These are phyloP conservation scores for Euthynnus affinis DNA, from an alignment of 2,797 vertebrate genomes.

Conservation along the genomic window DNA sequence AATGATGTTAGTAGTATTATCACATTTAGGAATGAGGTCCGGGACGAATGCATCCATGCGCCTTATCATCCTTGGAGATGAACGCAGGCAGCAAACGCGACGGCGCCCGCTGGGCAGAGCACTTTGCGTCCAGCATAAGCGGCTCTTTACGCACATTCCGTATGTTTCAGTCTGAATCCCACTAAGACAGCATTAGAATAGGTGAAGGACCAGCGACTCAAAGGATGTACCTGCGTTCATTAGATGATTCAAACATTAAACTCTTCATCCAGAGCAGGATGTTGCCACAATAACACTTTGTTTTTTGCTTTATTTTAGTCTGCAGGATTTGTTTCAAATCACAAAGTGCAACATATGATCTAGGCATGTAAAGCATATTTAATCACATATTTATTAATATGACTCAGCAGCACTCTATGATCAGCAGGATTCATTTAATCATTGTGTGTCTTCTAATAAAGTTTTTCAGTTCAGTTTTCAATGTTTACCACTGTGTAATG, in stretches of 20 bases:
- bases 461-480: constrained; percentile 5
- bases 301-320: background rate
- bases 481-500: background rate
- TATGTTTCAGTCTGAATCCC: constrained; percentile 76
- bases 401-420: constrained; percentile 71
- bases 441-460: constrained; percentile 27
- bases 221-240: constrained; percentile 46
- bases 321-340: constrained; percentile 4
- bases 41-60: constrained; percentile 75
- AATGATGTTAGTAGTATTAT: constrained; percentile 65
- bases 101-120: constrained; percentile 84
- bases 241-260: constrained; percentile 16
- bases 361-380: constrained; percentile 33
- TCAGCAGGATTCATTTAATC: constrained; percentile 40
- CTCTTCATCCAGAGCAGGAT: background rate
- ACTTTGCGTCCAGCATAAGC: constrained; percentile 79
- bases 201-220: constrained; percentile 44
- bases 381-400: constrained; percentile 65
- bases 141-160: constrained; percentile 83
- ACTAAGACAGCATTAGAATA: constrained; percentile 62
- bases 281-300: background rate
- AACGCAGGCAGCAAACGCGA: constrained; percentile 82
- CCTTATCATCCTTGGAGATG: constrained; percentile 79
- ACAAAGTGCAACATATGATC: constrained; percentile 18
- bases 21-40: constrained; percentile 67